Evolutionary conservation across 2,797 vertebrate species (phyloP).

Genomic region (Botia almorhae): DNA sequence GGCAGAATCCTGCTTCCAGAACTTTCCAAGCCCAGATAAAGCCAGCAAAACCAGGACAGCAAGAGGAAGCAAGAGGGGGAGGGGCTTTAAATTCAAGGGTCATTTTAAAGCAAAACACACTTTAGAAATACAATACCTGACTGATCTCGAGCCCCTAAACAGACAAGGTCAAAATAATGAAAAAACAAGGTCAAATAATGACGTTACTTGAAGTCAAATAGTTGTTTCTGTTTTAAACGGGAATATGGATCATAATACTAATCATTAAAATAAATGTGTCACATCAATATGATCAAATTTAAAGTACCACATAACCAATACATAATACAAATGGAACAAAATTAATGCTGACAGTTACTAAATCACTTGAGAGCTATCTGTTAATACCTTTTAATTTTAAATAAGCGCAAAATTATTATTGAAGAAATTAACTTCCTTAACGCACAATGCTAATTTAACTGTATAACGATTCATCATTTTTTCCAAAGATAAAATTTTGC

Average conservation of each 20-base stretch:
- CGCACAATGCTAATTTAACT: too few species aligned
- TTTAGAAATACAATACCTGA: constrained; percentile 86
- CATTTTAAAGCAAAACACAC: constrained; percentile 65
- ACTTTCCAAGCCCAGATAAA: constrained; percentile 72
- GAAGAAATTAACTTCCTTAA: not conserved
- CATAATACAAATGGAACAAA: too few species aligned
- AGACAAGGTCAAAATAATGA: too few species aligned
- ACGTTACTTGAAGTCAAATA: constrained; percentile 71
- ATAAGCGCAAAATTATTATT: too few species aligned
- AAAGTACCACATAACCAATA: too few species aligned
- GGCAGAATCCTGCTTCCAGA: constrained; percentile 71
- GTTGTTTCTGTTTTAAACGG: constrained; percentile 56
- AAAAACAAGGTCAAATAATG: constrained; percentile 80
- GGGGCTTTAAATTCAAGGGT: constrained; percentile 53
- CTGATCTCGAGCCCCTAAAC: constrained; percentile 90
- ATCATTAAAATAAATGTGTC: too few species aligned
- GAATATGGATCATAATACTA: not conserved
- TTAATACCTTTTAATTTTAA: too few species aligned
- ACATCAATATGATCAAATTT: not conserved
- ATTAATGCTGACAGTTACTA: too few species aligned
- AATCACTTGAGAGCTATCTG: too few species aligned
- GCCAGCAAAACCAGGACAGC: constrained; percentile 53
- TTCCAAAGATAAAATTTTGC: too few species aligned
- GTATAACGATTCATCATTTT: too few species aligned
- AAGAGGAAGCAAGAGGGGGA: constrained; percentile 29